Conservation (phyloP, 2,888 invertebrate genomes). For the Stratiomys singularior region DNA sequence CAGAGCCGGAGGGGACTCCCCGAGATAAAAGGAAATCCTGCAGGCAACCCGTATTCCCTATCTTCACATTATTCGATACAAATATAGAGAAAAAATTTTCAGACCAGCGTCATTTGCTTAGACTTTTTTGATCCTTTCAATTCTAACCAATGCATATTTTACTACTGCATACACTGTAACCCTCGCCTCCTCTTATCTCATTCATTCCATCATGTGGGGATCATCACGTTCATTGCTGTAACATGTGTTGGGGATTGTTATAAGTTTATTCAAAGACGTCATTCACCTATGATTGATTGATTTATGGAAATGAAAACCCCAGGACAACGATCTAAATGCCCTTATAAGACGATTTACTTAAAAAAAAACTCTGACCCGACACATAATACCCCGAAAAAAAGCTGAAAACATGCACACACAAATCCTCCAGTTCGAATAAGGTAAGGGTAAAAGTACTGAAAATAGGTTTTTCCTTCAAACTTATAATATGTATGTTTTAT, state of each 20-base stretch:
- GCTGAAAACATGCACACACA: not conserved
- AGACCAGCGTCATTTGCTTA: too few species aligned
- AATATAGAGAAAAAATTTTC: too few species aligned
- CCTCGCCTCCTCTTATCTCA: not conserved
- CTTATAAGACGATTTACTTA: slow-evolving; percentile 30
- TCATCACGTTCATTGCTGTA: slow-evolving; percentile 31
- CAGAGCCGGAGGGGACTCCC: too few species aligned
- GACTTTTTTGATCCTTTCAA: too few species aligned
- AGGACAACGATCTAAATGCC: slow-evolving; percentile 19
- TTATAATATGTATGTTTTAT: not conserved
- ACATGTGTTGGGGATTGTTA: slow-evolving; percentile 46
- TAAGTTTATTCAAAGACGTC: slow-evolving; percentile 46
- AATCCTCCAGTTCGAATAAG: not conserved
- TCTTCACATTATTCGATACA: too few species aligned
- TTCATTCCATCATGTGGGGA: not conserved
- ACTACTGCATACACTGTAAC: not conserved
- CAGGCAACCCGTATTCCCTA: too few species aligned
- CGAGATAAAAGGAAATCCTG: too few species aligned
- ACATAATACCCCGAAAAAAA: not conserved
- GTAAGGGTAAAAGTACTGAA: slow-evolving; percentile 9
- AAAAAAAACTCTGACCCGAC: not conserved
- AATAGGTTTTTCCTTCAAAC: slow-evolving; percentile 34
- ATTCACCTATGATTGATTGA: slow-evolving; percentile 46
- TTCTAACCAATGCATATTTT: too few species aligned
- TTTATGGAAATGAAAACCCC: slow-evolving; percentile 43